Evolutionary conservation across 2,113 vertebrate species (phyloP), one percentile per base, ranked within the genome.

Genomic region (Platysteira castanea): DNA sequence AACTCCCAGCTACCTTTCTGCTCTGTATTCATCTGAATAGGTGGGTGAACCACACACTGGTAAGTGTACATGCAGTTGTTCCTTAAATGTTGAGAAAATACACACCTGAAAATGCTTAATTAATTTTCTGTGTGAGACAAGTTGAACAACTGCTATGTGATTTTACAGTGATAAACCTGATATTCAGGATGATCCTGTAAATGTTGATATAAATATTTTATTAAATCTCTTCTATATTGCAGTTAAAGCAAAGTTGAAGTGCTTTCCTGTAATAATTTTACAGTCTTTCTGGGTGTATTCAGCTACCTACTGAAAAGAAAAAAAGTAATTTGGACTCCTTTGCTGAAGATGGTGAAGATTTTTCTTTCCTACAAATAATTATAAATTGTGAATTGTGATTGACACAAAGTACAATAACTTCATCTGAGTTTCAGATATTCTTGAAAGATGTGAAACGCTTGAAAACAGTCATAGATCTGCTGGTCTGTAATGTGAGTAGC

Each of bases 161-260:
- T 73, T 89, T 96, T 96, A 95, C 60, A 84, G 75, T 67, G 61
- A 89, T 91, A 94, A 94, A 96, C 33, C 73, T 96, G 54, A 33
- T 88, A 68, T 89, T 90, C 8, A 9, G 50, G 77, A 95, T 90
- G 73, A 69, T 83, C 47, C 42, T 93, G 21, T 85, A 96, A 94
- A 95, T 59, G 44, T 23, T 56, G 86, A 94, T 33, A 71, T 31
- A 74, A 54, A 22, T 17, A 75, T 93, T 84, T 84, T 78, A 81
- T 87, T 84, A 90, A 93, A 94, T 91, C 28, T 86, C 37, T 86
- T 93, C 74, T 71, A 79, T 78, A 70, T 83, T 97, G 95, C 85
- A 97, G 71, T 93, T 97, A 93, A 97, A 96, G 91, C 35, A 76
- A 89, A 84, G 93, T 90, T 75, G 31, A 87, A 94, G 84, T 75